Conservation (phyloP, 2,113 vertebrate species). For the Onychostoma macrolepis region DNA sequence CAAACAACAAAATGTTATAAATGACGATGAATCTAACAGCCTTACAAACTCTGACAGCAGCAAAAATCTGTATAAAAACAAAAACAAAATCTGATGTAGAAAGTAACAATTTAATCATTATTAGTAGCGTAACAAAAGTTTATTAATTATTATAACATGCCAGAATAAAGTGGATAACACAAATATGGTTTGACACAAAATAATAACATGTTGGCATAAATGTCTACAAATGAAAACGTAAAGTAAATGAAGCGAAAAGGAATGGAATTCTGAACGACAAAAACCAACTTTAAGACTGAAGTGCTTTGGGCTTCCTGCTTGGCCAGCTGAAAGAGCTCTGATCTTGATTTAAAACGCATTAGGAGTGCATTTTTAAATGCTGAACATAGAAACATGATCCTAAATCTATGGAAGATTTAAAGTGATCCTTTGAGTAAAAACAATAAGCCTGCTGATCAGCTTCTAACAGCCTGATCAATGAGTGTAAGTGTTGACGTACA, state of each 20-base stretch:
- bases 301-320: constrained; percentile 23
- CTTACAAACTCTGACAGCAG: neutral
- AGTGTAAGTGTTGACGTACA: neutral
- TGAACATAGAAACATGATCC: neutral
- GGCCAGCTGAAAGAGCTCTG: neutral
- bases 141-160: constrained; percentile 6
- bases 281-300: constrained; percentile 29
- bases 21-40: neutral
- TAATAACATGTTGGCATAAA: constrained; percentile 36
- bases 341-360: neutral
- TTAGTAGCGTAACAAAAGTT: constrained; percentile 16
- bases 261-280: neutral
- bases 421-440: constrained; percentile 12
- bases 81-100: neutral
- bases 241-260: neutral
- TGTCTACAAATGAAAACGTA: neutral
- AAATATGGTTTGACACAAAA: constrained; percentile 5
- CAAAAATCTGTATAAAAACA: constrained; percentile 23
- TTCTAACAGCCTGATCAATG: neutral
- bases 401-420: neutral
- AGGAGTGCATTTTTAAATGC: neutral
- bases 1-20: neutral
- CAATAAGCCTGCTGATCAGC: neutral
- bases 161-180: neutral
- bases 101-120: constrained; percentile 9